A percentile compares a stretch with the other conserved stretches of the same genome.
Evolutionary conservation across 1,140 invertebrate genomes (phyloP).

Genomic region (Macrotrachela quadricornifera): DNA sequence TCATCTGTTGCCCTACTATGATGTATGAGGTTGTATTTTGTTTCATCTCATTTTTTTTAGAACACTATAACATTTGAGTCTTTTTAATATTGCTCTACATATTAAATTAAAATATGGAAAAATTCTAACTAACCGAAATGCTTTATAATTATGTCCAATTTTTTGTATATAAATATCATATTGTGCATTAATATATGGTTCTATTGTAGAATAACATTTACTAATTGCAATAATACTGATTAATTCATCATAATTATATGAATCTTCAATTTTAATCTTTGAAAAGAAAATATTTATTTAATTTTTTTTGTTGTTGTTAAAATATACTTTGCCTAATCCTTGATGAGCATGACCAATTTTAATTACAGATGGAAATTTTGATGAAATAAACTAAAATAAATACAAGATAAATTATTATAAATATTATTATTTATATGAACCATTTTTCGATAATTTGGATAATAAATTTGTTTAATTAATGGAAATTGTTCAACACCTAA

Average conservation of each 20-base stretch:
- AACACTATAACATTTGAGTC: no score
- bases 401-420: no score
- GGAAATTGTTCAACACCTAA: conserved; percentile 76
- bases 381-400: no score
- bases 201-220: conserved; percentile 70
- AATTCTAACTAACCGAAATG: conserved; percentile 59
- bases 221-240: conserved; percentile 65
- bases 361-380: conserved; percentile 58
- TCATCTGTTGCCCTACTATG: no score
- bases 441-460: conserved; percentile 82
- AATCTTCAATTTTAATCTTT: conserved; percentile 19
- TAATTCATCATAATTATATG: conserved; percentile 46
- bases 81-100: no score
- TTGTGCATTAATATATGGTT: conserved; percentile 82
- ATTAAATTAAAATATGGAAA: not conserved
- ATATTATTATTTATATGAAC: no score
- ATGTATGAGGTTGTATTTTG: no score
- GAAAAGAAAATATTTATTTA: no score
- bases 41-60: no score
- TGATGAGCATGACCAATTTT: conserved; percentile 89
- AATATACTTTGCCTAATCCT: conserved; percentile 64
- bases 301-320: no score
- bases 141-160: conserved; percentile 86
- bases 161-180: conserved; percentile 92
- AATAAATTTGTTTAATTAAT: conserved; percentile 80